These are phyloP conservation scores for Eutrigla gurnardus DNA, from an alignment of 2,797 vertebrate species.

Conservation along the genomic window DNA sequence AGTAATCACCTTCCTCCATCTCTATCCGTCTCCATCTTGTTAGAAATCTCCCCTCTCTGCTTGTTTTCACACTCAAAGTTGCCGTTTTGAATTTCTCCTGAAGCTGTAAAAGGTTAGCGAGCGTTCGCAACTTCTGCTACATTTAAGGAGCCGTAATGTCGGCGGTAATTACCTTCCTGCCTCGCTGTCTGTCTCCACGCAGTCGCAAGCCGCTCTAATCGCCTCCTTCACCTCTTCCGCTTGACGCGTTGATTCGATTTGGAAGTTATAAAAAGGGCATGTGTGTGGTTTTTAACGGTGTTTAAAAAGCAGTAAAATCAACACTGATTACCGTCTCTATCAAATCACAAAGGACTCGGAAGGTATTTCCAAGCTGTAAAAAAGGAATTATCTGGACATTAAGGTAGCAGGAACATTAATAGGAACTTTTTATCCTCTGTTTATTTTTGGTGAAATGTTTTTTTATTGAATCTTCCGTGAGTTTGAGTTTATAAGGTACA, in stretches of 20 bases:
- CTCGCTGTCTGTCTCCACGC: constrained; percentile 37
- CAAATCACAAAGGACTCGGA: constrained; percentile 36
- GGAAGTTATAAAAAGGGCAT: constrained; percentile 50
- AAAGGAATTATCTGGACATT: constrained; percentile 7
- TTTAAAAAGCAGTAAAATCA: constrained; percentile 53
- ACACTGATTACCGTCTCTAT: constrained; percentile 38
- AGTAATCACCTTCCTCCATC: constrained; percentile 63
- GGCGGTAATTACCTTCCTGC: constrained; percentile 59
- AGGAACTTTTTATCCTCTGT: constrained; percentile 3
- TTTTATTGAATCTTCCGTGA: constrained; percentile 2
- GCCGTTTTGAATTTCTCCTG: constrained; percentile 51
- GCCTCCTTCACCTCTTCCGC: constrained; percentile 60
- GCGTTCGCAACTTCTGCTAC: constrained; percentile 49
- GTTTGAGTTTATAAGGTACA: not conserved
- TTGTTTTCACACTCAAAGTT: constrained; percentile 53
- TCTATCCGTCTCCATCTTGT: constrained; percentile 70
- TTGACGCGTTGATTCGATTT: constrained; percentile 46
- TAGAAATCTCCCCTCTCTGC: constrained; percentile 59
- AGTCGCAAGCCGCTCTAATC: constrained; percentile 47
- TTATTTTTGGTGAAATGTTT: not conserved
- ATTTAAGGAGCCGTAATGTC: constrained; percentile 64
- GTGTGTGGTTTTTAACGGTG: constrained; percentile 34
- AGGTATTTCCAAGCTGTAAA: constrained; percentile 26
- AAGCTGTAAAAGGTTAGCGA: constrained; percentile 61
- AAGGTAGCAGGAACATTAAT: not conserved